phyloP scores from a whole-genome alignment of 1,140 invertebrate genomes.

The Lepidurus arcticus region DNA sequence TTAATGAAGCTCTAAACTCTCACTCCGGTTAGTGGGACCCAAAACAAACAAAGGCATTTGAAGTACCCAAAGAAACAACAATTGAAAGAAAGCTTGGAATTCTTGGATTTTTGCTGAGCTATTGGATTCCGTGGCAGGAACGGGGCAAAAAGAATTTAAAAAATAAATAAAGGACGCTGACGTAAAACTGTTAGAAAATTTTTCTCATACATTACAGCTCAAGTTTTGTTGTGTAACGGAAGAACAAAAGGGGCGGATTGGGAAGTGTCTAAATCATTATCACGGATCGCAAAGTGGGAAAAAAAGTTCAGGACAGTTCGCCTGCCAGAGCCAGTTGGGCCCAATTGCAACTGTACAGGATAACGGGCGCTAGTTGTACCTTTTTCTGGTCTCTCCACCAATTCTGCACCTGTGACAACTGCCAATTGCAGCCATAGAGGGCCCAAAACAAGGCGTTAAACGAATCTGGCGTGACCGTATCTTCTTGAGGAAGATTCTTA shows the following conservation, averaged over 20 bases:
- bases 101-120: neutral
- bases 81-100: neutral
- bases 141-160: too few relatives aligned
- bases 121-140: too few relatives aligned
- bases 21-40: neutral
- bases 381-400: conserved; percentile 11
- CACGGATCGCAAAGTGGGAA: neutral
- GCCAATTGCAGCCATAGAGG: neutral
- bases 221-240: too few relatives aligned
- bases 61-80: neutral
- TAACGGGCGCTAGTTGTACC: neutral
- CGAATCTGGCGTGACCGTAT: neutral
- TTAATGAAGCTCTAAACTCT: neutral
- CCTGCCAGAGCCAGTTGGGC: too few relatives aligned
- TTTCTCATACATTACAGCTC: too few relatives aligned
- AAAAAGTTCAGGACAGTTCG: too few relatives aligned
- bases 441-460: neutral
- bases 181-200: too few relatives aligned
- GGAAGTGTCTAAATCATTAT: neutral
- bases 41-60: neutral
- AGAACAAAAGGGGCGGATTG: too few relatives aligned
- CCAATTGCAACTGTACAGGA: too few relatives aligned
- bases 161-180: too few relatives aligned
- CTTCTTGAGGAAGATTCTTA: neutral
- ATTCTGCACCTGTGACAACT: neutral